Evolutionary conservation across 2,888 invertebrate genomes (phyloP), one percentile per base, ranked within the genome.

Genomic region (Augochlorella aurata): DNA sequence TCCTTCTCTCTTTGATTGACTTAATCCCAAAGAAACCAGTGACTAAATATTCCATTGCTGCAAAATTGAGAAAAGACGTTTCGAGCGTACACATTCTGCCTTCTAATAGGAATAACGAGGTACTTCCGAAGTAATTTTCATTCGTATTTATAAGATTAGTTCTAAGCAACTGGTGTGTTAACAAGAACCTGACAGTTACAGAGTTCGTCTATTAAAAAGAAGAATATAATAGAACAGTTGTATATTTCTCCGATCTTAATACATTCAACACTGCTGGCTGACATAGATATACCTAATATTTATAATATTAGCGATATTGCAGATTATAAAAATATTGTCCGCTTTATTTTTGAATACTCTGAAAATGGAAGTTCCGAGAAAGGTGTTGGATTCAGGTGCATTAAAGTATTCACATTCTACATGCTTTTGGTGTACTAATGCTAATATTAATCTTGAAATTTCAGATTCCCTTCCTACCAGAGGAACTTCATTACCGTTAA

Each of bases 401-500:
- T 45, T 9, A 9, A 21, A 74, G 47, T 8, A n/a, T 44, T 21
- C 4, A 29, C 12, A 16, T n/a, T 5, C 2, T 10, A 5, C 10
- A 63, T 21, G 63, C 76, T 58, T 29, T 10, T 5, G 16, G 0
- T 24, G 4, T 50, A 14, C 5, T 45, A 29, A 67, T 14, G 14
- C 21, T 49, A 58, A 71, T n/a, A n/a, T 58, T 16, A 2, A 38
- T n/a, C 38, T 63, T 16, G 18, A 16, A 12, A 54, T 68, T 21
- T 52, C 93, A 97, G 97, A 91, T 95, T 97, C 94, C 95, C 96
- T 0, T 96, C 95, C 89, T 94, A 96, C 88, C 96, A 97, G 91
- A 93, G 95, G 73, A 94, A 94, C 38, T 96, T 96, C 84, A 94
- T 95, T 0, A 94, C 95, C 0, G 94, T 95, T 74, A 94, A 95